Conservation (phyloP, 2,888 invertebrate species). For the Brachyptera risi region DNA sequence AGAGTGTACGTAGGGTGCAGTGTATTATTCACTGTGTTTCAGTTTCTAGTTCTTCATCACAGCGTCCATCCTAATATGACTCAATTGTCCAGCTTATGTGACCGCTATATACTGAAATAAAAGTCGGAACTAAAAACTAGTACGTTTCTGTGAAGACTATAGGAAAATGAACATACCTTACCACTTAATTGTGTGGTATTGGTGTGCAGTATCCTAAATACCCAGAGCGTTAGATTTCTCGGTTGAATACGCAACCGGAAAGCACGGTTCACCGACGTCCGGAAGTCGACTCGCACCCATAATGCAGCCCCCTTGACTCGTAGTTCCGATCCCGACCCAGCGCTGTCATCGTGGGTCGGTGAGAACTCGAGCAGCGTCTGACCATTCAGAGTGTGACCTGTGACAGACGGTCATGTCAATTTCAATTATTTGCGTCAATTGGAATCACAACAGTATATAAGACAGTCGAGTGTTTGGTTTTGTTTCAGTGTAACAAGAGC, state of each 20-base stretch:
- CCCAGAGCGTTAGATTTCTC: slow-evolving; percentile 63
- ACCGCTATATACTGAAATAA: too few species aligned
- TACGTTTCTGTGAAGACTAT: too few species aligned
- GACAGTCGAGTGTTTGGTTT: too few species aligned
- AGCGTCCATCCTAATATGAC: too few species aligned
- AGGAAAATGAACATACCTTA: slow-evolving; percentile 48
- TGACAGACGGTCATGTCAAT: slow-evolving; percentile 38
- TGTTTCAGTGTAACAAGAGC: too few species aligned
- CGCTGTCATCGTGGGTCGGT: slow-evolving; percentile 54
- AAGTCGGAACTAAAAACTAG: too few species aligned
- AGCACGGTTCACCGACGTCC: slow-evolving; percentile 40
- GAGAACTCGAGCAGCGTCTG: slow-evolving; percentile 84
- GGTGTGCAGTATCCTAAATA: slow-evolving; percentile 61
- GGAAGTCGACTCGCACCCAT: slow-evolving; percentile 65
- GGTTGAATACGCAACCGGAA: slow-evolving; percentile 39
- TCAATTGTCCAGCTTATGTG: too few species aligned
- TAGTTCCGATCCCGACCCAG: slow-evolving; percentile 52
- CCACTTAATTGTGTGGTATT: slow-evolving; percentile 50
- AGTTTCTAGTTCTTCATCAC: too few species aligned
- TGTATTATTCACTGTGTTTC: too few species aligned
- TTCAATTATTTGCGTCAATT: too few species aligned
- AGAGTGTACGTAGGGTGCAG: too few species aligned
- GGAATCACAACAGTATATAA: too few species aligned
- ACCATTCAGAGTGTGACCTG: slow-evolving; percentile 79
- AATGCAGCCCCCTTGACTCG: slow-evolving; percentile 74